Percentiles rank a stretch among this genome's conserved stretches.
Conservation (phyloP, 2,113 vertebrate genomes). For the Anhinga rufa region DNA sequence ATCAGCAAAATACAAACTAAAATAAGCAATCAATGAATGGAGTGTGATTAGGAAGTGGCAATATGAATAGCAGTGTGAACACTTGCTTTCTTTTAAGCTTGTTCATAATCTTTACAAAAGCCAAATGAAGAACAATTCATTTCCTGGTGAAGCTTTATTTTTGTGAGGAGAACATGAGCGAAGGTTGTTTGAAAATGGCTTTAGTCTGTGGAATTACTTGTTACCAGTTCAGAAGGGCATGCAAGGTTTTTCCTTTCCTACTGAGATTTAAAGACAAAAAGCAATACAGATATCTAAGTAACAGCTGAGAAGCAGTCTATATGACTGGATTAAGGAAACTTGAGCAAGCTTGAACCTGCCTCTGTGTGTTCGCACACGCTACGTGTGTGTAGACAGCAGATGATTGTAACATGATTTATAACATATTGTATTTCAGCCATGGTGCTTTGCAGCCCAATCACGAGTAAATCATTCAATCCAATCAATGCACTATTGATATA, state of each 20-base stretch:
- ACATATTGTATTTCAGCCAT: neutral
- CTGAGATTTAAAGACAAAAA: neutral
- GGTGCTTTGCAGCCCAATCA: neutral
- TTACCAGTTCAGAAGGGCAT: neutral
- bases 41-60: conserved; percentile 27
- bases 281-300: neutral
- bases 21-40: conserved; percentile 46
- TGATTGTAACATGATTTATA: neutral
- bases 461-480: neutral
- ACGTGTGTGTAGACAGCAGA: neutral
- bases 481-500: neutral
- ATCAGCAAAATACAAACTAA: conserved; percentile 30
- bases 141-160: conserved; percentile 20
- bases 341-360: neutral
- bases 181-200: neutral
- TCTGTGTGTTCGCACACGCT: accelerated
- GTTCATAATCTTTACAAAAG: conserved; percentile 28
- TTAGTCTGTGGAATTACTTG: neutral
- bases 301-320: neutral
- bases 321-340: neutral
- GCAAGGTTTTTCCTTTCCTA: neutral
- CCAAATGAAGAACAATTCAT: conserved; percentile 29
- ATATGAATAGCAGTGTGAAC: conserved; percentile 1
- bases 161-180: neutral
- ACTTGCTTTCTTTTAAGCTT: neutral